These are phyloP conservation scores for Syngnathus floridae DNA, from an alignment of 2,113 vertebrate species.

Conservation along the genomic window DNA sequence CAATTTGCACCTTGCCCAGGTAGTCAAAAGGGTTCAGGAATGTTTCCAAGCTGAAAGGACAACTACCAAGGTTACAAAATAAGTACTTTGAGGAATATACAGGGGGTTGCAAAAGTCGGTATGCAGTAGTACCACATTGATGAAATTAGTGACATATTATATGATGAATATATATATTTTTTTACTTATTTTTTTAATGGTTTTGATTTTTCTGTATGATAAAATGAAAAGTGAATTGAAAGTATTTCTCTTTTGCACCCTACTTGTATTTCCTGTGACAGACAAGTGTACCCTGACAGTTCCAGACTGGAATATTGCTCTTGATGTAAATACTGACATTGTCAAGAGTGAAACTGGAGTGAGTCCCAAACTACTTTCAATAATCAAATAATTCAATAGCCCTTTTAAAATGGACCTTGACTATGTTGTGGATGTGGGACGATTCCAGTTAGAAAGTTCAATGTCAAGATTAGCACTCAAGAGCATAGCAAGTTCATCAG, in stretches of 20 bases:
- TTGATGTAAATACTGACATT: not conserved
- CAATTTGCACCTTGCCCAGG: not conserved
- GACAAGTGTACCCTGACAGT: not conserved
- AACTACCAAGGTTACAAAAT: not conserved
- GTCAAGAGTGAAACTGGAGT: not conserved
- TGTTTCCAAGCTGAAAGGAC: not conserved
- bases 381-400: conserved; percentile 18
- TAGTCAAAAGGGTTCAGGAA: not conserved
- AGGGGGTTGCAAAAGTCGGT: no score
- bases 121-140: no score
- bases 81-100: not conserved
- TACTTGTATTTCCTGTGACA: not conserved
- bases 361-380: conserved; percentile 1
- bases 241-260: no score
- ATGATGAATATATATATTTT: no score
- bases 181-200: no score
- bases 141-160: no score
- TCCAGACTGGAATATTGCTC: not conserved
- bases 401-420: conserved; percentile 2
- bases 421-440: conserved; percentile 37
- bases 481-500: conserved; percentile 7
- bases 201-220: no score
- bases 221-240: no score
- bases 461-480: conserved; percentile 32
- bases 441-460: conserved; percentile 50